These are phyloP conservation scores for Theristus sp. DNA, from an alignment of 2,888 invertebrate genomes.

Conservation along the genomic window DNA sequence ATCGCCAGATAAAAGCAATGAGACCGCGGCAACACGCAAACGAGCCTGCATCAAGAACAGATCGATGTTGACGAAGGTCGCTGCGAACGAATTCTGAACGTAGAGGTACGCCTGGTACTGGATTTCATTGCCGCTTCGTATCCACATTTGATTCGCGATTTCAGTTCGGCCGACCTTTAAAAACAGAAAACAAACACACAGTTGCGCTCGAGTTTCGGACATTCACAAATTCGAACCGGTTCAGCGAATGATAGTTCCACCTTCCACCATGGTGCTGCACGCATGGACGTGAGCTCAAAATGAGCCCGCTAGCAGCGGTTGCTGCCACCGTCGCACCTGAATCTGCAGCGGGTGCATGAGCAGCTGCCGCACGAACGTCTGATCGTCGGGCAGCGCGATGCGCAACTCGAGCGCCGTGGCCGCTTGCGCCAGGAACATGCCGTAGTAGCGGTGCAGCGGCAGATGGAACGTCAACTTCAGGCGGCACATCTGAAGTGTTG, in stretches of 20 bases:
- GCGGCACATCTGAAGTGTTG: constrained; percentile 13
- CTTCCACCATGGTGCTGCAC: too few species aligned
- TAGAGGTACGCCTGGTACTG: constrained; percentile 98
- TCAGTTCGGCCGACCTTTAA: constrained; percentile 55
- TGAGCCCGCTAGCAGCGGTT: neutral
- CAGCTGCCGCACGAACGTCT: constrained; percentile 46
- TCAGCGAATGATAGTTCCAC: too few species aligned
- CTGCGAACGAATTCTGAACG: constrained; percentile 93
- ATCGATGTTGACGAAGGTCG: constrained; percentile 94
- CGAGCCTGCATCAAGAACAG: constrained; percentile 72
- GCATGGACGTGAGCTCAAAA: neutral
- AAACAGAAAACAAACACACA: neutral
- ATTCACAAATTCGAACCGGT: too few species aligned
- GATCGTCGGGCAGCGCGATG: constrained; percentile 2
- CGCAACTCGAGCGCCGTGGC: constrained; percentile 38
- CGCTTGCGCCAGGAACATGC: constrained; percentile 65
- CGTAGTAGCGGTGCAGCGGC: constrained; percentile 81
- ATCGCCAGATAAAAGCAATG: neutral
- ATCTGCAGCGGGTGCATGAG: constrained; percentile 78
- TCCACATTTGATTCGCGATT: constrained; percentile 82
- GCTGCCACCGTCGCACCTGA: constrained; percentile 45
- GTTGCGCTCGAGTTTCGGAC: too few species aligned
- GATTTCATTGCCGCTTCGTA: constrained; percentile 85
- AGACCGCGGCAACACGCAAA: too few species aligned
- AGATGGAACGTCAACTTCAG: constrained; percentile 79